A percentile compares a stretch with the other conserved stretches of the same genome.
Conservation (phyloP, 2,888 invertebrate species). For the Stenchaetothrips biformis region DNA sequence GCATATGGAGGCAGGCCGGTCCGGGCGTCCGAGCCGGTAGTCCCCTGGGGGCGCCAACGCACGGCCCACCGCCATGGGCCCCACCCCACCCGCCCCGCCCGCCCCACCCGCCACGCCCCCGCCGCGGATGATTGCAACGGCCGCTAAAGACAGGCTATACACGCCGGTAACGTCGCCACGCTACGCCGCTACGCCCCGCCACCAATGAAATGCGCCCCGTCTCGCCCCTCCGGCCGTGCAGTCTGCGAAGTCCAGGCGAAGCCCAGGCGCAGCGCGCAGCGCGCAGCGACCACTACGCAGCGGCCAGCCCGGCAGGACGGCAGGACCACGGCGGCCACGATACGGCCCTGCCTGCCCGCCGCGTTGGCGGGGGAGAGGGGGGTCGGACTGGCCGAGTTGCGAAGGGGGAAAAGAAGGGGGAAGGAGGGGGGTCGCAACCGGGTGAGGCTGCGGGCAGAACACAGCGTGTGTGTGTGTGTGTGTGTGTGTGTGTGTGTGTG, state of each 20-base stretch:
- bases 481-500: too few relatives aligned
- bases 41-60: neutral
- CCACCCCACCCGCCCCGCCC: neutral
- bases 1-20: too few relatives aligned
- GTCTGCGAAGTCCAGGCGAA: too few relatives aligned
- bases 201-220: neutral
- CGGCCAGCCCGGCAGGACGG: neutral
- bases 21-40: neutral
- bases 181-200: neutral
- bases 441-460: neutral
- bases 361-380: neutral
- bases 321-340: too few relatives aligned
- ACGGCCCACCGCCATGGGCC: neutral
- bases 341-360: neutral
- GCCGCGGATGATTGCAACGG: conserved; percentile 11
- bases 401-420: neutral
- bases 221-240: neutral
- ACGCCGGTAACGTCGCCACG: conserved; percentile 13
- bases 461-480: too few relatives aligned
- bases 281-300: neutral
- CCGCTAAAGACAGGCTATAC: conserved; percentile 18
- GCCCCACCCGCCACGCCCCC: conserved; percentile 16
- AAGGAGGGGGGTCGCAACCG: neutral
- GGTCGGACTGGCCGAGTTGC: neutral
- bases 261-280: too few relatives aligned